phyloP scores from a whole-genome alignment of 2,888 invertebrate species.

The Sarcophaga variegata region DNA sequence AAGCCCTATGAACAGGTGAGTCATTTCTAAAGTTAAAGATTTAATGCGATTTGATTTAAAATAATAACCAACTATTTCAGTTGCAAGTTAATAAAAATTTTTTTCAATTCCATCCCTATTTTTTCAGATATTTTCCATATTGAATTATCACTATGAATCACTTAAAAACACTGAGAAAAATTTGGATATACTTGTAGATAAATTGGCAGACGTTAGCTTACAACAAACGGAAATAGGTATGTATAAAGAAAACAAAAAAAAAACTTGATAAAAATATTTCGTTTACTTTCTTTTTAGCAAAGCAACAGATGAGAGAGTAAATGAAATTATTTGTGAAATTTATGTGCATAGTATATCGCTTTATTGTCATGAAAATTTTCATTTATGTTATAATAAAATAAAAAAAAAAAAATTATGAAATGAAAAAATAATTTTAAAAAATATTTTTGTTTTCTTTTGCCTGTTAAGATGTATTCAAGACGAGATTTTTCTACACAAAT shows the following conservation, averaged over 20 bases:
- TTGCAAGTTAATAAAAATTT: neutral
- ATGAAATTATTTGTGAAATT: neutral
- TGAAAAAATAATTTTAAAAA: no score
- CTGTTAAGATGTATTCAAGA: no score
- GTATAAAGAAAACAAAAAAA: neutral
- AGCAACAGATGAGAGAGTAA: neutral
- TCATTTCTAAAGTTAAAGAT: neutral
- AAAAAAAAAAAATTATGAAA: no score
- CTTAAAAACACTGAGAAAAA: conserved; percentile 49
- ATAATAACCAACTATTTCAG: no score
- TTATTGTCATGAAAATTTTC: no score
- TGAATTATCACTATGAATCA: conserved; percentile 32
- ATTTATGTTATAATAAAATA: no score
- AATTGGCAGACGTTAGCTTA: neutral
- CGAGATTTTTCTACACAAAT: no score
- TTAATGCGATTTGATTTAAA: no score
- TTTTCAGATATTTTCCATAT: conserved; percentile 21
- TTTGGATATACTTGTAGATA: conserved; percentile 21
- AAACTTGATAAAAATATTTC: neutral
- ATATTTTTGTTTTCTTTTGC: no score
- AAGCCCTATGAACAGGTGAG: conserved; percentile 34
- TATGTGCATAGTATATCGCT: no score
- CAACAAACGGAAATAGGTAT: neutral
- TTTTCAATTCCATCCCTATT: neutral
- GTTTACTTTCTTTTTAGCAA: neutral